Evolutionary conservation across 2,113 vertebrate species (phyloP), one percentile per base, ranked within the genome.

Genomic region (Cottus gobio): DNA sequence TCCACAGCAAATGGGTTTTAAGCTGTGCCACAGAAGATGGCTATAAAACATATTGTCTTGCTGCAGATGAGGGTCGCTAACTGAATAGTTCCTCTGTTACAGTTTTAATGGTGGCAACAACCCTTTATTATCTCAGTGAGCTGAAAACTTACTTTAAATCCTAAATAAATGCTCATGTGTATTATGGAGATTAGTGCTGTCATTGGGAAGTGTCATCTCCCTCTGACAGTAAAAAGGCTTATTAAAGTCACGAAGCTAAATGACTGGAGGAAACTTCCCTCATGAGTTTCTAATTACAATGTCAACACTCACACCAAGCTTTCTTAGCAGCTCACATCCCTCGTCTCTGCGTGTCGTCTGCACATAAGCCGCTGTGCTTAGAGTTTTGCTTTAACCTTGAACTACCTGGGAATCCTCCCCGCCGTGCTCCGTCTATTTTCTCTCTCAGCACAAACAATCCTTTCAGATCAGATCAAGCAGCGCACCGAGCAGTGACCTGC

Each of bases 321-420:
- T 73, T 46, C n/a, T 1, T 1, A 62, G 63, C 64, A 44, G 56
- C 66, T 70, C 68, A 60, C 28, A 62, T 48, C 67, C 37, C 2
- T 36, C 52, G 9, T 60, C 22, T 74, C 70, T 4, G 13, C 62
- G 11, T 34, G 50, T 39, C 11, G 12, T 62, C 63, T 4, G 28
- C 20, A 46, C 28, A 15, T 4, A 15, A 42, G 42, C 18, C 5
- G 0, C 37, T 30, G 46, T 26, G 34, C 64, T 61, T 36, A 46
- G 60, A 70, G 64, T 56, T 78, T 56, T 7, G 71, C 56, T 85
- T 82, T 82, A 76, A 87, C 86, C 87, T 91, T 89, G 86, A 89
- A 79, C 82, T 75, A 82, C 77, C 65, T 71, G 69, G 57, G 68
- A 86, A 75, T 75, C 31, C 62, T 74, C 78, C 85, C 86, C 66